A percentile compares a stretch with the other conserved stretches of the same genome.
These are phyloP conservation scores for Gortyna flavago DNA, from an alignment of 2,888 invertebrate genomes.

Conservation along the genomic window DNA sequence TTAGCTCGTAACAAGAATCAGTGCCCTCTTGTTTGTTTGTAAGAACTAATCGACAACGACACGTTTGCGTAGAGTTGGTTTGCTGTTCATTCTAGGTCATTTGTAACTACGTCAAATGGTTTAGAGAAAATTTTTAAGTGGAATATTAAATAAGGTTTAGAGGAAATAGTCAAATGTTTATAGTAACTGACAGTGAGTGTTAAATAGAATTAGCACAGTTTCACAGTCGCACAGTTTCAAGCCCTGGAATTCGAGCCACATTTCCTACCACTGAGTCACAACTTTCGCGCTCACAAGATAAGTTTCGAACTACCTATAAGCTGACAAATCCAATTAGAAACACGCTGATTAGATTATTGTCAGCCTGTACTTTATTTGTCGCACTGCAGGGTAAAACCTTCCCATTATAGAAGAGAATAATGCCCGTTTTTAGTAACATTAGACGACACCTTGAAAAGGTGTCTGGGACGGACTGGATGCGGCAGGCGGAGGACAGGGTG, in stretches of 20 bases:
- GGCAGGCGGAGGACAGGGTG: no score
- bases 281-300: constrained; percentile 10
- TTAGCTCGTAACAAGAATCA: not conserved
- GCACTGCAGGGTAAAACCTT: not conserved
- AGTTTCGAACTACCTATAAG: not conserved
- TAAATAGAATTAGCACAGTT: not conserved
- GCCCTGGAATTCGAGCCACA: constrained; percentile 3
- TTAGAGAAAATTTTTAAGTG: not conserved
- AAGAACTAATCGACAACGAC: not conserved
- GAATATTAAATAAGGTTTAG: not conserved
- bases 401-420: not conserved
- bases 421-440: not conserved
- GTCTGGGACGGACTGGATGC: not conserved
- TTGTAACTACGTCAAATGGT: not conserved
- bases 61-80: not conserved
- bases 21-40: not conserved
- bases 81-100: not conserved
- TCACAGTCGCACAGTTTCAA: not conserved
- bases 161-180: not conserved
- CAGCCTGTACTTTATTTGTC: not conserved
- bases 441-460: not conserved
- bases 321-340: not conserved
- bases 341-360: not conserved
- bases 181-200: not conserved
- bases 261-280: constrained; percentile 15